phyloP scores from a whole-genome alignment of 2,888 invertebrate genomes.

The Hydriomena furcata region DNA sequence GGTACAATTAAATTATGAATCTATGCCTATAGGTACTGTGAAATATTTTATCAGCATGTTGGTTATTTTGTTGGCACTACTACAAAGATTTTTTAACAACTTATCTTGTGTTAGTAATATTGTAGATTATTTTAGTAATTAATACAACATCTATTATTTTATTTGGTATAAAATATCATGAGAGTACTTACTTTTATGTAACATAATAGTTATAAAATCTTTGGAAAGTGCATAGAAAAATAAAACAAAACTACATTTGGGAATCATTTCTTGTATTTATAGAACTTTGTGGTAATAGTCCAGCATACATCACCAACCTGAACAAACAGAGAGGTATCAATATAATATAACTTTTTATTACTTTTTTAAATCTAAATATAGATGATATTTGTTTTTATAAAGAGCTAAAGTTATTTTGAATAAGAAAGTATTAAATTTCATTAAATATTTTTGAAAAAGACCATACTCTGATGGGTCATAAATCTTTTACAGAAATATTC shows the following conservation, averaged over 20 bases:
- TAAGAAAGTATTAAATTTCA: conserved; percentile 37
- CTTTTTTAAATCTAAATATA: conserved; percentile 45
- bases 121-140: no score
- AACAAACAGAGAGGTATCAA: conserved; percentile 83
- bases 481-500: conserved; percentile 91
- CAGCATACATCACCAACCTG: conserved; percentile 84
- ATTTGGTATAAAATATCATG: no score
- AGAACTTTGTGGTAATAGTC: conserved; percentile 85
- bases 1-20: no score
- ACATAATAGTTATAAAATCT: conserved; percentile 48
- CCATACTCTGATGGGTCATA: conserved; percentile 87
- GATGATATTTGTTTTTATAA: conserved; percentile 36
- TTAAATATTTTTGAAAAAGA: conserved; percentile 62
- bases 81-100: conserved; percentile 51
- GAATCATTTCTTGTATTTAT: conserved; percentile 85
- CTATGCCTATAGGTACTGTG: not conserved
- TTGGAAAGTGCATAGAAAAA: conserved; percentile 57
- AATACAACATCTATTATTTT: no score
- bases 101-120: not conserved
- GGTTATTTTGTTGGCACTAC: conserved; percentile 32
- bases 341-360: conserved; percentile 71
- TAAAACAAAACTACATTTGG: conserved; percentile 79
- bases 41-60: conserved; percentile 7
- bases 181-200: no score
- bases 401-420: conserved; percentile 36